A percentile compares a stretch with the other conserved stretches of the same genome.
These are phyloP conservation scores for Cyphomyrmex costatus DNA, from an alignment of 1,140 invertebrate genomes.

Conservation along the genomic window DNA sequence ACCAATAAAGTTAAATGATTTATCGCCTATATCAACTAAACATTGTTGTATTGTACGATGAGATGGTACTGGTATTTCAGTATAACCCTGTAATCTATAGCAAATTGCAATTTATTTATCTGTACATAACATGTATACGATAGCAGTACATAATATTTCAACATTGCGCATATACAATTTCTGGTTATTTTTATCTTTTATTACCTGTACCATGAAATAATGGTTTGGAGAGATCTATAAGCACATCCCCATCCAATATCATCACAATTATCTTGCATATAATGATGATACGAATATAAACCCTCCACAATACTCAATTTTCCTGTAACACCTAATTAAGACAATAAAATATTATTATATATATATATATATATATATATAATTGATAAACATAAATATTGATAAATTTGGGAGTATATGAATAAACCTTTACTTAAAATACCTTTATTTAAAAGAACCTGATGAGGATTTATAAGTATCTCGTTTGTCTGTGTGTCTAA, in stretches of 20 bases:
- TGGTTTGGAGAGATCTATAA: slow-evolving; percentile 98
- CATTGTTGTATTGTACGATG: slow-evolving; percentile 97
- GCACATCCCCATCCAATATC: slow-evolving; percentile 99
- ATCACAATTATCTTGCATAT: slow-evolving; percentile 97
- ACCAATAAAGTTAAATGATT: slow-evolving; percentile 94
- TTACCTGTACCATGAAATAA: slow-evolving; percentile 97
- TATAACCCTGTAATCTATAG: slow-evolving; percentile 94
- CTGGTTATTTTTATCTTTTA: slow-evolving; percentile 35
- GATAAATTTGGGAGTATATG: slow-evolving; percentile 51
- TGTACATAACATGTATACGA: too few relatives aligned
- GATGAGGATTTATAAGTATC: slow-evolving; percentile 92
- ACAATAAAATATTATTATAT: not conserved
- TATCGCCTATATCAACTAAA: slow-evolving; percentile 98
- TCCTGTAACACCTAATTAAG: slow-evolving; percentile 24
- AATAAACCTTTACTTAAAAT: slow-evolving; percentile 83
- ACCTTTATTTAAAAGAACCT: slow-evolving; percentile 87
- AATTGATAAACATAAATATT: not conserved
- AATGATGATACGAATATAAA: slow-evolving; percentile 97
- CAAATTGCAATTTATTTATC: slow-evolving; percentile 20
- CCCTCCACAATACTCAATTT: slow-evolving; percentile 90
- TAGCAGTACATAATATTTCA: slow-evolving; percentile 9
- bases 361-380: too few relatives aligned
- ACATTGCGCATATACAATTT: not conserved
- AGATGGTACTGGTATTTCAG: slow-evolving; percentile 92
- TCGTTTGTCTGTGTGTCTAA: slow-evolving; percentile 86